A percentile compares a stretch with the other conserved stretches of the same genome.
These are phyloP conservation scores for Diploptera punctata DNA, from an alignment of 2,888 invertebrate species.

Conservation along the genomic window DNA sequence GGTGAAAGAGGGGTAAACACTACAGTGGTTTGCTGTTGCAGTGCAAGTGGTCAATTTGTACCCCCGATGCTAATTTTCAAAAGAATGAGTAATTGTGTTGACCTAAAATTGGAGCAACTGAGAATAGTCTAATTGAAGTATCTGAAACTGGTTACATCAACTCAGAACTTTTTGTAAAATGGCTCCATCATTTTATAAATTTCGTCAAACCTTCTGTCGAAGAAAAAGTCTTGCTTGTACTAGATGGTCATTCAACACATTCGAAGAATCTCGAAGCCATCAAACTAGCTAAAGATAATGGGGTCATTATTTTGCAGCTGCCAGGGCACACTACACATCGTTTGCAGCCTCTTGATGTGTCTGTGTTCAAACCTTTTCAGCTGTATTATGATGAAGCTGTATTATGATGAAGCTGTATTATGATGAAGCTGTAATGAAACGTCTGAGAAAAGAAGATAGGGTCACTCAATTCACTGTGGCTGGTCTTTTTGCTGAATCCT, in stretches of 20 bases:
- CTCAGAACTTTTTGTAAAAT: conserved; percentile 52
- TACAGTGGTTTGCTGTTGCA: neutral
- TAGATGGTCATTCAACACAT: conserved; percentile 46
- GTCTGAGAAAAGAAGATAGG: neutral
- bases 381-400: conserved; percentile 12
- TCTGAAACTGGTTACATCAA: conserved; percentile 32
- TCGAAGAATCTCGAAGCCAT: conserved; percentile 44
- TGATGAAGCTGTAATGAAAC: no score
- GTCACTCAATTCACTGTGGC: conserved; percentile 9
- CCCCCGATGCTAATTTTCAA: conserved; percentile 8
- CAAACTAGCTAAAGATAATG: conserved; percentile 43
- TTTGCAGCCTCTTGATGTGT: conserved; percentile 16
- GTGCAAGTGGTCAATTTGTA: neutral
- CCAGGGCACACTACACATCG: conserved; percentile 29
- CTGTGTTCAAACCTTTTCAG: conserved; percentile 15
- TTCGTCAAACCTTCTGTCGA: conserved; percentile 43
- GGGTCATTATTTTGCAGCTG: conserved; percentile 37
- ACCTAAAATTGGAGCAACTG: neutral
- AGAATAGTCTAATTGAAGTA: neutral
- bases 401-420: conserved; percentile 2
- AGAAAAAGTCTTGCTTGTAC: conserved; percentile 45
- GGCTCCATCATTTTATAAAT: conserved; percentile 53
- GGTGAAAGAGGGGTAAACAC: conserved; percentile 1
- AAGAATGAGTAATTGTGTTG: neutral
- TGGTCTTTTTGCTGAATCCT: conserved; percentile 14